Evolutionary conservation across 2,797 vertebrate species (phyloP).

Genomic region (Nannoperca australis): DNA sequence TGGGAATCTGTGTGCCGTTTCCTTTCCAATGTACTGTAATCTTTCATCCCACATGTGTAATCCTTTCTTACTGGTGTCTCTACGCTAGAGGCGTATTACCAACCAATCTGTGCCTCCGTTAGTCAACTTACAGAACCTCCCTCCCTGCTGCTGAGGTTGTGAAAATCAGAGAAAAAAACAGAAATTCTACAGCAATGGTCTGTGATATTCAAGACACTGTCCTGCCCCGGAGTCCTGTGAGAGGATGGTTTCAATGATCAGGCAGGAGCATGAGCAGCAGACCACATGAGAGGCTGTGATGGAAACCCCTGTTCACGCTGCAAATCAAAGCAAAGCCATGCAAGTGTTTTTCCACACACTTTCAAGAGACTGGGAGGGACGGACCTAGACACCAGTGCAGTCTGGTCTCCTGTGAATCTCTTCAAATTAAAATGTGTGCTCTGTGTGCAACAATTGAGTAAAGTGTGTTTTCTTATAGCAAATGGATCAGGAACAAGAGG

Average conservation of each 20-base stretch:
- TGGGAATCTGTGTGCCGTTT: slow-evolving; percentile 24
- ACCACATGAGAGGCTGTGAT: slow-evolving; percentile 79
- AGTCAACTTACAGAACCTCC: slow-evolving; percentile 44
- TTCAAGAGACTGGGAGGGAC: slow-evolving; percentile 61
- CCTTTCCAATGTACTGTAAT: slow-evolving; percentile 40
- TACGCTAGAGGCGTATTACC: slow-evolving; percentile 29
- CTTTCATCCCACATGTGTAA: slow-evolving; percentile 30
- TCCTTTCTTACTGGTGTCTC: slow-evolving; percentile 32
- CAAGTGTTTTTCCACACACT: slow-evolving; percentile 81
- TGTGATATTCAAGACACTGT: slow-evolving; percentile 69
- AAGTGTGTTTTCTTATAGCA: background rate
- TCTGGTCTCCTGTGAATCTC: slow-evolving; percentile 42
- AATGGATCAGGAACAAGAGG: background rate
- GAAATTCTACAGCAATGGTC: background rate
- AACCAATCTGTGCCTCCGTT: slow-evolving; percentile 31
- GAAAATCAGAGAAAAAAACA: slow-evolving; percentile 30
- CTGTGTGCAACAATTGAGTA: background rate
- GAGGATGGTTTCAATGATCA: slow-evolving; percentile 72
- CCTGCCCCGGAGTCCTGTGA: slow-evolving; percentile 56
- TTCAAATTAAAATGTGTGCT: slow-evolving; percentile 31
- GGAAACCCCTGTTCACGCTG: slow-evolving; percentile 78
- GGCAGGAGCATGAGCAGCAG: slow-evolving; percentile 62
- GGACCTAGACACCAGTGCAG: slow-evolving; percentile 47
- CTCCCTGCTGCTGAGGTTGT: slow-evolving; percentile 23
- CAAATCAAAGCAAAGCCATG: slow-evolving; percentile 76